Base-by-base conservation (phyloP, 30 jellyfish, hydroid and myxozoan species). In the Pseudorhiza aurosa region DNA sequence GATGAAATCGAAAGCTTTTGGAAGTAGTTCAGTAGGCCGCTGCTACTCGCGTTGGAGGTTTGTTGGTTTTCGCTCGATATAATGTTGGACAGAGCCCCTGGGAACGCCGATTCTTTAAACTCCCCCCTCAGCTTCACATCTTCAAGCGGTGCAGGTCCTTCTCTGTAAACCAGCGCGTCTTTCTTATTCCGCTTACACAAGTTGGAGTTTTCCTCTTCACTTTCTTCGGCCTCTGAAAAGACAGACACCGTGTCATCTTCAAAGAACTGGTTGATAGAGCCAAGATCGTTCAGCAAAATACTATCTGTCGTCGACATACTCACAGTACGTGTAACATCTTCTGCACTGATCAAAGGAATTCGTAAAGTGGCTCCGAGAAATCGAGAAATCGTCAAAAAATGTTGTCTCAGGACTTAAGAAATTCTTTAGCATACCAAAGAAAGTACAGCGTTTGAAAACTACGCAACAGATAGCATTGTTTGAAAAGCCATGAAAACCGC, bases 131-230 rank as follows among this genome's bases (percentile, higher is more conserved):
- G 49, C 15, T 43, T 58, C 25, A 45, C 92, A 24, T 88, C 97
- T 43, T 78, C 94, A 12, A 89, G 37, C 6, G 97, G 97, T 29
- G 97, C 97, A 3, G 97, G 97, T 19, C 97, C 97, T 1, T 78
- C 24, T 42, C 83, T 70, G 56, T 17, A 70, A 1, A 70, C 67
- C 14, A 30, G 10, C 17, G 35, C 53, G 24, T 70, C 83, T 71
- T 70, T 70, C 21, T 51, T 49, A 53, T 9, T 28, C 11, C 83
- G 83, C 26, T 70, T 70, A 22, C 69, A n/a, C 49, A 70, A 53
- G 27, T 68, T 40, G 2, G 33, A 44, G 17, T 14, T 25, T 42
- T 51, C 10, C 26, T 27, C 1, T 19, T 42, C 10, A 18, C 19
- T 11, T 26, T 19, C 21, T 28, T 21, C 82, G n/a, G 82, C 21